Base-by-base conservation (phyloP, 1,140 invertebrate species). In the Drosophila parabipectinata region DNA sequence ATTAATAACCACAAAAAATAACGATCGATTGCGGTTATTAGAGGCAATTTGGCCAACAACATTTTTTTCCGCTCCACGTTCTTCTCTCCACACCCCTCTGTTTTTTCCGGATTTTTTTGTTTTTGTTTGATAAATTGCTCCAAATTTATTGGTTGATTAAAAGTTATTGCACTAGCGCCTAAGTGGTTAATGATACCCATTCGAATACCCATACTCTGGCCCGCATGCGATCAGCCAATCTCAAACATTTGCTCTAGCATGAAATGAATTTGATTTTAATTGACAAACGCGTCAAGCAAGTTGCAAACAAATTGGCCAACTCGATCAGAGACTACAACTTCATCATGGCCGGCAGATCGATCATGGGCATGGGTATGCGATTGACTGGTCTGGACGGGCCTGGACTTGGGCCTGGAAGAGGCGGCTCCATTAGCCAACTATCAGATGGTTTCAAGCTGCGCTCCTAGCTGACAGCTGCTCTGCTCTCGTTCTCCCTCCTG, bases 1-100 rank as follows among this genome's bases (percentile, higher is more conserved):
- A 87, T 89, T 89, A 89, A 89, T 89, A 89, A 90, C 84, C 85
- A 84, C 85, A 90, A 89, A 90, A 89, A 89, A 90, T 89, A 89
- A 89, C 84, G 84, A 89, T 90, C 85, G 84, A 89, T 89, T 89
- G 84, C 83, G 79, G 84, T 90, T 89, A 89, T 89, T 89, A 89
- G 82, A 87, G 82, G 78, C 82, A 87, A 87, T 87, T 87, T 87
- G 82, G 78, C 66, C 37, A 81, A 87, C 74, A 88, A 84, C 77
- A 88, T 75, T 85, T 89, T 12, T 66, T 60, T 56, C 34, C 39
- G 39, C 62, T 55, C 15, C 26, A 24, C 32, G 21, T 50, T 62
- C 54, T 45, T 26, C 39, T 75, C 52, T 69, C 48, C 37, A 1
- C 39, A 2, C 6, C 41, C 12, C 14, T 48, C 21, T 54, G 53